phyloP scores from a whole-genome alignment of 1,140 invertebrate species.

The Saccostrea cuccullata region DNA sequence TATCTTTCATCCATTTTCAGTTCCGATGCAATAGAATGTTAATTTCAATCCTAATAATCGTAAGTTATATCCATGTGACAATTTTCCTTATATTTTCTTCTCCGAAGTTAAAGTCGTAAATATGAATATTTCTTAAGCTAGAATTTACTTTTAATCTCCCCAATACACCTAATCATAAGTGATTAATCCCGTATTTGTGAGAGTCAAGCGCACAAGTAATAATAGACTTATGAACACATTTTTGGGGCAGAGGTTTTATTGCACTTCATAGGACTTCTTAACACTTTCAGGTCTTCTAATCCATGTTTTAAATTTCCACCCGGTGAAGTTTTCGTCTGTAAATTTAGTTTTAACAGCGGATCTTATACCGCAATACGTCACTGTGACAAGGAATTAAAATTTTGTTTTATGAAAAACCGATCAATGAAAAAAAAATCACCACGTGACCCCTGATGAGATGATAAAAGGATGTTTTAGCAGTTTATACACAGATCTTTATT shows the following conservation, averaged over 20 bases:
- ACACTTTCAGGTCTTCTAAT: conserved; percentile 15
- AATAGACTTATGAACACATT: not conserved
- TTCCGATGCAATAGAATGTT: not conserved
- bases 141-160: conserved; percentile 10
- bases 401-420: not conserved
- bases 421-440: conserved; percentile 11
- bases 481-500: not conserved
- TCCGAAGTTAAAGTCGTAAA: not conserved
- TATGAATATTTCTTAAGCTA: not conserved
- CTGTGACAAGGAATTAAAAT: not conserved
- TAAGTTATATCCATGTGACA: not conserved
- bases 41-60: not conserved
- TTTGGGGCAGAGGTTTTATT: conserved; percentile 8
- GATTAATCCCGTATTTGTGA: not conserved
- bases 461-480: conserved; percentile 1
- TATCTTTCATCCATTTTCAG: conserved; percentile 56
- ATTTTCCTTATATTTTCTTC: not conserved
- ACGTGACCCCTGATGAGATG: conserved; percentile 10
- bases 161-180: not conserved
- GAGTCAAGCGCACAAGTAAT: not conserved
- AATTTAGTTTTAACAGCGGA: not conserved
- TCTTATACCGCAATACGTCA: not conserved
- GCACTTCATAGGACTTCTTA: conserved; percentile 33
- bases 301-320: conserved; percentile 16
- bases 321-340: not conserved